Evolutionary conservation across 2,113 vertebrate genomes (phyloP).

Genomic region (Mastomys natalensis): DNA sequence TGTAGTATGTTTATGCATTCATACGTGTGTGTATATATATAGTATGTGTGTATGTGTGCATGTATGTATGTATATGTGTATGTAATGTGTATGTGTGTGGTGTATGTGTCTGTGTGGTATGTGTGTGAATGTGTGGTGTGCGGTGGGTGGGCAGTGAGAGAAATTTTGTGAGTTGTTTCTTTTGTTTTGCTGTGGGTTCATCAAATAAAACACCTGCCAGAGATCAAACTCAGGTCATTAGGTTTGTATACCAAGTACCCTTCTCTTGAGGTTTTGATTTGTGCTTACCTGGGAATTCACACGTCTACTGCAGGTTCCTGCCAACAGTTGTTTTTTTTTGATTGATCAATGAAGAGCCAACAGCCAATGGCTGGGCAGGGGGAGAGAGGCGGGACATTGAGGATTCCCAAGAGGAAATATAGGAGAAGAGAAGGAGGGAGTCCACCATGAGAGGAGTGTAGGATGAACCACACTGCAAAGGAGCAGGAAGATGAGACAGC

Average conservation of each 20-base stretch:
- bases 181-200: not conserved
- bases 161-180: not conserved
- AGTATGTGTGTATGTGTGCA: not conserved
- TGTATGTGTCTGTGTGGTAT: not conserved
- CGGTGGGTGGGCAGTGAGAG: not conserved
- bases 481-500: too few species aligned
- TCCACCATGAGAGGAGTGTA: too few species aligned
- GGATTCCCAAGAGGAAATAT: too few species aligned
- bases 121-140: not conserved
- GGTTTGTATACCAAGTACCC: not conserved
- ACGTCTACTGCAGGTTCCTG: too few species aligned
- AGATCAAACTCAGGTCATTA: not conserved
- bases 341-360: too few species aligned
- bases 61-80: not conserved
- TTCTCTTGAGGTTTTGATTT: not conserved
- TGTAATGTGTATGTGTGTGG: not conserved
- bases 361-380: too few species aligned
- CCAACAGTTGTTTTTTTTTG: too few species aligned
- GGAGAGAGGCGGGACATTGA: too few species aligned
- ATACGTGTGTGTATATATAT: not conserved
- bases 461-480: too few species aligned
- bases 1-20: not conserved
- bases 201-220: not conserved
- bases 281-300: too few species aligned
- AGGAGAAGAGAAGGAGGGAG: too few species aligned